phyloP scores from a whole-genome alignment of 2,113 vertebrate genomes.

The Solenodon paradoxus region DNA sequence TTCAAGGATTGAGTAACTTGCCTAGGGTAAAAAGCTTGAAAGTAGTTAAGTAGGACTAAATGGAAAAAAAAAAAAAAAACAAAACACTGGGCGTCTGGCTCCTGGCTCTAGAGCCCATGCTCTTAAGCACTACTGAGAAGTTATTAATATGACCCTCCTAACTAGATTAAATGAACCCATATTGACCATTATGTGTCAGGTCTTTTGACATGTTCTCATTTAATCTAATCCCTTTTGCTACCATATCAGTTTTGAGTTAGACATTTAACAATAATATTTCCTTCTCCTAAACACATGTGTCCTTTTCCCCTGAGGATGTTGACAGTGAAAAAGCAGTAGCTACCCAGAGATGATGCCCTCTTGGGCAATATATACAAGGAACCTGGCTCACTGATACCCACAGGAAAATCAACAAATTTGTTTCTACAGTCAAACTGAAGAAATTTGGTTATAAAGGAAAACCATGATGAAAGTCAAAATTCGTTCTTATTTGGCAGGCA shows the following conservation, averaged over 20 bases:
- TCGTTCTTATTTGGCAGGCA: neutral
- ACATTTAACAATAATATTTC: neutral
- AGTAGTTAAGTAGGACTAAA: neutral
- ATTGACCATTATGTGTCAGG: neutral
- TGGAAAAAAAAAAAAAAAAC: neutral
- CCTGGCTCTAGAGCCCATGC: neutral
- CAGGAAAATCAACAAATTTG: neutral
- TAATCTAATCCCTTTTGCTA: neutral
- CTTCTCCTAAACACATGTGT: neutral
- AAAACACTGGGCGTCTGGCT: neutral
- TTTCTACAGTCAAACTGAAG: neutral
- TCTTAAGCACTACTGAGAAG: neutral
- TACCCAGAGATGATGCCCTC: neutral
- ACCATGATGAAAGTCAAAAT: neutral
- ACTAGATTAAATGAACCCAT: neutral
- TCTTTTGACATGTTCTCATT: neutral
- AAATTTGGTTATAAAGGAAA: conserved; percentile 6
- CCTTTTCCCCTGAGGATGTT: neutral
- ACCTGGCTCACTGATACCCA: neutral
- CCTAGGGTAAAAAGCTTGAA: neutral
- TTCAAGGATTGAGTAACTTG: neutral
- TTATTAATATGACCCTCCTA: neutral
- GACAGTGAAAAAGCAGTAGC: neutral
- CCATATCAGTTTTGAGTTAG: neutral
- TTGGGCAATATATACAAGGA: neutral